Conservation (phyloP, 2,113 vertebrate genomes). For the Paralichthys olivaceus region DNA sequence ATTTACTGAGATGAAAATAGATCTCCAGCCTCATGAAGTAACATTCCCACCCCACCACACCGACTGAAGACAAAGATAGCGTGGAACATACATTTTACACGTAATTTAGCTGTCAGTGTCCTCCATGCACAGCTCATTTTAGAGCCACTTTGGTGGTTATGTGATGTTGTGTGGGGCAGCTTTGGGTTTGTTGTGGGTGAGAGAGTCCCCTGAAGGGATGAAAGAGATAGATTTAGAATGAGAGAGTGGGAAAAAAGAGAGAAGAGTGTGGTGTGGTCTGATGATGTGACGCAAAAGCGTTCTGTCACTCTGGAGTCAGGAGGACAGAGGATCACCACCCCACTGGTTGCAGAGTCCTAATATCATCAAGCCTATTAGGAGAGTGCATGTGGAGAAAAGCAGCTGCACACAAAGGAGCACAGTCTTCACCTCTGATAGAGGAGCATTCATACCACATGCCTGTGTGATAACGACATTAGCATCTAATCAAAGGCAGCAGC, state of each 20-base stretch:
- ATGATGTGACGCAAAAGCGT: constrained; percentile 46
- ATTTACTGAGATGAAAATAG: constrained; percentile 1
- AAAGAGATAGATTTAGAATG: constrained; percentile 12
- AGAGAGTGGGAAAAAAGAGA: constrained; percentile 12
- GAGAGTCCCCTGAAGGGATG: constrained; percentile 30
- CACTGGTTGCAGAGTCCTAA: constrained; percentile 26
- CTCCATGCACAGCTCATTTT: constrained; percentile 17
- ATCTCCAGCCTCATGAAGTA: background rate
- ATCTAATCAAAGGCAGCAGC: constrained; percentile 52
- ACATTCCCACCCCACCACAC: background rate
- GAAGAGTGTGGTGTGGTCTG: constrained; percentile 29
- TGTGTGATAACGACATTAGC: constrained; percentile 56
- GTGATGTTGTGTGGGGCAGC: constrained; percentile 21
- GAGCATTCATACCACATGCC: constrained; percentile 27
- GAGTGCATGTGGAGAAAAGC: constrained; percentile 33
- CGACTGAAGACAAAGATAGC: background rate
- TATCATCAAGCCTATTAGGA: constrained; percentile 59
- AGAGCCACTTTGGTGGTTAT: constrained; percentile 26
- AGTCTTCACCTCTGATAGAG: constrained; percentile 47
- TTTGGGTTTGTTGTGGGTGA: constrained; percentile 35
- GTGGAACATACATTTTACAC: constrained; percentile 11
- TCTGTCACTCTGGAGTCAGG: constrained; percentile 16
- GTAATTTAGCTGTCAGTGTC: constrained; percentile 57
- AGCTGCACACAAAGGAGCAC: constrained; percentile 60
- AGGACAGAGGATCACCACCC: constrained; percentile 24